Evolutionary conservation across 1,140 invertebrate genomes (phyloP), one percentile per base, ranked within the genome.

Genomic region (Aphelinus atriplicis): DNA sequence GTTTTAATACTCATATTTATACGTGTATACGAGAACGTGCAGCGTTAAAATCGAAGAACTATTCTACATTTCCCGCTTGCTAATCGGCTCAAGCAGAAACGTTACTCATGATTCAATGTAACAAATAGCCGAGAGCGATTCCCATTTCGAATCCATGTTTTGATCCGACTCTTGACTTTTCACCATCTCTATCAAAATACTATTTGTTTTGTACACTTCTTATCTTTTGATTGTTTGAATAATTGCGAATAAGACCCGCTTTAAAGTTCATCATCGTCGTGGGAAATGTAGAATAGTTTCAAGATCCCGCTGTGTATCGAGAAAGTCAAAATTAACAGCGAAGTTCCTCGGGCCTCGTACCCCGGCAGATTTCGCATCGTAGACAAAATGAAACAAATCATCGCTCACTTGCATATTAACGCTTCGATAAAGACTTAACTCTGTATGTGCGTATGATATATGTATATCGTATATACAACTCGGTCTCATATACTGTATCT

Each of bases 1-100:
- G 65, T 76, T 78, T 48, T 72, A 70, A 70, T 75, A 67, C 72
- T 77, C 68, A 80, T 80, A 79, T 79, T 77, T 80, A 80, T 79
- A 80, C 76, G 77, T 75, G 62, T 76, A 75, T 69, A 81, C 76
- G 71, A 71, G 73, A 75, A 46, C 79, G 76, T 77, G 66, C 76
- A 26, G 61, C 77, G 79, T 78, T 80, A 78, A 78, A 78, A 79
- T 67, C 42, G 43, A 60, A 60, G 45, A 65, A 62, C 55, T 55
- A 45, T 50, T 53, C 6, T 42, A 50, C 3, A 70, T 48, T 7
- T 0, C 10, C 1, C 46, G 3, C 50, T 2, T 2, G 0, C 9
- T 53, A 53, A 53, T 6, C 51, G 51, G 9, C 9, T 53, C 51
- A 53, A 53, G 9, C 9, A 53, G 4, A 53, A 9, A 53, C 51